These are phyloP conservation scores for Watsonalla cultraria DNA, from an alignment of 2,888 invertebrate species.

Conservation along the genomic window DNA sequence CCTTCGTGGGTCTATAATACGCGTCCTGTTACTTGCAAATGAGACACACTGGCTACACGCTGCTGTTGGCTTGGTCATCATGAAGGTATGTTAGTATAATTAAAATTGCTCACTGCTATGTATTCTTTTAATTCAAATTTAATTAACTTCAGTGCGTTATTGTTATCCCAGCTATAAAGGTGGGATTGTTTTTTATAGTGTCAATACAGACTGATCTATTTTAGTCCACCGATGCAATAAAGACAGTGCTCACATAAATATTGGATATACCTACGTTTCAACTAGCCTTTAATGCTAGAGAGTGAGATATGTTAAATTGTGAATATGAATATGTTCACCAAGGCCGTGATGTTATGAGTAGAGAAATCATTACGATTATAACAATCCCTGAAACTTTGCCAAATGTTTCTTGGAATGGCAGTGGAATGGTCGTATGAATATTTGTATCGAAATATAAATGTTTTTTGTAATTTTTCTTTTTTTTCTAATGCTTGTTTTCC, in stretches of 20 bases:
- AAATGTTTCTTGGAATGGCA: conserved; percentile 52
- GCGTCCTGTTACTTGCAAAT: conserved; percentile 77
- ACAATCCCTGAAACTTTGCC: conserved; percentile 66
- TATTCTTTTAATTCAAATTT: conserved; percentile 25
- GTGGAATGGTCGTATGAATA: conserved; percentile 49
- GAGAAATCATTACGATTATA: conserved; percentile 65
- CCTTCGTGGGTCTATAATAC: conserved; percentile 76
- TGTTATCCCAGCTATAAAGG: too few species aligned
- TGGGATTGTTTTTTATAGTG: conserved; percentile 19
- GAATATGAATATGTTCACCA: conserved; percentile 57
- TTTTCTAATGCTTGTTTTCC: conserved; percentile 34
- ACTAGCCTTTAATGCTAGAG: conserved; percentile 53
- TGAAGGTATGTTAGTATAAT: conserved; percentile 63
- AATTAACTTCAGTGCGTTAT: conserved; percentile 9
- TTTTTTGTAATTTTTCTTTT: conserved; percentile 25
- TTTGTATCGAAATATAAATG: conserved; percentile 49
- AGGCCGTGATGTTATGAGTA: conserved; percentile 68
- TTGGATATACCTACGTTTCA: conserved; percentile 36
- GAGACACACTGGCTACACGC: conserved; percentile 70
- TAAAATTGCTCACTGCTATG: conserved; percentile 48
- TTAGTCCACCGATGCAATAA: conserved; percentile 12
- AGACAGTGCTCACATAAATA: conserved; percentile 44
- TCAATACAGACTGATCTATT: conserved; percentile 12
- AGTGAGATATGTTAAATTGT: conserved; percentile 58
- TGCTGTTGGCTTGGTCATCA: conserved; percentile 63